Base-by-base conservation (phyloP, 2,888 invertebrate species). In the Operophtera brumata region DNA sequence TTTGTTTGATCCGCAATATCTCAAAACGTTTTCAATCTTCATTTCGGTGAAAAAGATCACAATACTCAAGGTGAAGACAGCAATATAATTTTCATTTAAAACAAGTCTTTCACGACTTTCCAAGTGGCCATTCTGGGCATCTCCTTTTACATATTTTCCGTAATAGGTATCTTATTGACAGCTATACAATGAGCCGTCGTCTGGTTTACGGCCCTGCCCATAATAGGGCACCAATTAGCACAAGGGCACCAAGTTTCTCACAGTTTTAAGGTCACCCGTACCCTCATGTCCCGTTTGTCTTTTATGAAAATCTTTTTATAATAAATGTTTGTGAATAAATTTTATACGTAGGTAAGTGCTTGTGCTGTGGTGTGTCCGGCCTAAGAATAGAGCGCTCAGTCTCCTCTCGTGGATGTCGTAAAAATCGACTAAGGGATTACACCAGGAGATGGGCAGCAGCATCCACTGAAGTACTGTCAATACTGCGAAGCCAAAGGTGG, bases 191-290 rank as follows among this genome's bases (percentile, higher is more conserved):
- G 36, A 26, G 8, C 30, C 34, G 36, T 34, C 34, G 36, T 34
- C 45, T 52, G 28, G 55, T 45, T 36, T 36, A 47, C 54, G 47
- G 41, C 20, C 53, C 43, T 28, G 43, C 41, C 54, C 57, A 54
- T 51, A 7, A 43, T 55, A 52, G 26, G 44, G 32, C 13, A 28
- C 50, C 14, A 30, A 50, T 50, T 51, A 39, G 44, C 62, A n/a
- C n/a, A n/a, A n/a, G n/a, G n/a, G n/a, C n/a, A n/a, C n/a, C n/a
- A n/a, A n/a, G n/a, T n/a, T n/a, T n/a, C 47, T 47, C 43, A 41
- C 45, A 34, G 54, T 50, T 49, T 60, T 47, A 42, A 53, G 56
- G 47, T 57, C 50, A 32, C 35, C 45, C 42, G n/a, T 37, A 37
- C 7, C 13, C 3, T 6, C 7, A 39, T 2, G 8, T 4, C 12